Evolutionary conservation across 2,888 invertebrate genomes (phyloP).

Genomic region (Limenitis arthemis): DNA sequence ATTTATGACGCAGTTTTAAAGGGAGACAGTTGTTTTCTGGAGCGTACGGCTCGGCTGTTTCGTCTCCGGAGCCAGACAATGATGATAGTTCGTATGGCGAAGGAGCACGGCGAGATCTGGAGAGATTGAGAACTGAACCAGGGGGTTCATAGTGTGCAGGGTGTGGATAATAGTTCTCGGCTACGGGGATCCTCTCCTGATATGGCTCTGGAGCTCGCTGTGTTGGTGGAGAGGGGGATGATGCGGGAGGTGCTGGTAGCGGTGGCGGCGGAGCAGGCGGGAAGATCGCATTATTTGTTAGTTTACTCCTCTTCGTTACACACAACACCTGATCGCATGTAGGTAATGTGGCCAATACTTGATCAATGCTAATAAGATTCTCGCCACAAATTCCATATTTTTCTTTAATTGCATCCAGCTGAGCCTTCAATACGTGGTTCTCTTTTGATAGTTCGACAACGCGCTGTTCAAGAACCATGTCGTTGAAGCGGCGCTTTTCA

Average conservation of each 20-base stretch:
- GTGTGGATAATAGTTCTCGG: constrained; percentile 62
- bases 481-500: constrained; percentile 96
- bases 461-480: constrained; percentile 95
- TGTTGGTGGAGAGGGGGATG: constrained; percentile 67
- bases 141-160: constrained; percentile 73
- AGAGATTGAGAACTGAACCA: constrained; percentile 81
- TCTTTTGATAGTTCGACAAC: constrained; percentile 96
- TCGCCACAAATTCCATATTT: constrained; percentile 94
- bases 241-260: constrained; percentile 61
- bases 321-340: constrained; percentile 88
- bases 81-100: constrained; percentile 89
- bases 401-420: constrained; percentile 92
- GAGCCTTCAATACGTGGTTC: constrained; percentile 94
- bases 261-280: constrained; percentile 71
- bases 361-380: constrained; percentile 88
- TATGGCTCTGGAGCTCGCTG: constrained; percentile 69
- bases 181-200: constrained; percentile 61
- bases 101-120: constrained; percentile 75
- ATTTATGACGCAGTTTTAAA: constrained; percentile 92
- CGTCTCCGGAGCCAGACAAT: constrained; percentile 75
- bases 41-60: constrained; percentile 67
- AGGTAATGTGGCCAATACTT: constrained; percentile 89
- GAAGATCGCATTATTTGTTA: constrained; percentile 63
- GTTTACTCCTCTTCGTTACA: constrained; percentile 80
- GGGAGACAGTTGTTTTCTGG: constrained; percentile 85